A percentile compares a stretch with the other conserved stretches of the same genome.
phyloP scores from a whole-genome alignment of 2,113 vertebrate genomes.

The Corynorhinus townsendii region DNA sequence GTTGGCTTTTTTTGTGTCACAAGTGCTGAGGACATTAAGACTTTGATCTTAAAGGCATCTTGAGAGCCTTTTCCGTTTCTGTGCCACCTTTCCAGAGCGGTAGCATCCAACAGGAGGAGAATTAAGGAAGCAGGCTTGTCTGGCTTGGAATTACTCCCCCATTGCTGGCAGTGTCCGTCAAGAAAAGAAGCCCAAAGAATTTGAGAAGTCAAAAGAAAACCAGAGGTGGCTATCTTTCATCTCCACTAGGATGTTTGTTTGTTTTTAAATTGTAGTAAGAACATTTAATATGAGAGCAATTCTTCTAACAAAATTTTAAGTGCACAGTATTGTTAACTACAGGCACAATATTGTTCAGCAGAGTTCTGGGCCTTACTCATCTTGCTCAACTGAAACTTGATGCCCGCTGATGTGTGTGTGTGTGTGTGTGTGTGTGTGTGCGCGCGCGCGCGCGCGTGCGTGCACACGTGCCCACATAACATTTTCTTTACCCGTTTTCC shows the following conservation, averaged over 20 bases:
- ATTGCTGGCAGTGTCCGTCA: not conserved
- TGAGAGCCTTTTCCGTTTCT: not conserved
- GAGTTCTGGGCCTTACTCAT: not conserved
- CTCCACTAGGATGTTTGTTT: not conserved
- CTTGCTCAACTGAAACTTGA: not conserved
- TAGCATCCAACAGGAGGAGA: not conserved
- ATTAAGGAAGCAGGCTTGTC: not conserved
- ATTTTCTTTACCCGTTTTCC: not conserved
- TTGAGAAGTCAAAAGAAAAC: not conserved
- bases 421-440: no score
- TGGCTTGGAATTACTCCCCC: not conserved
- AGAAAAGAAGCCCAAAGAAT: slow-evolving; percentile 13
- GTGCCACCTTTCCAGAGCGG: not conserved
- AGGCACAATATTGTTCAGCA: not conserved
- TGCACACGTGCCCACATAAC: no score
- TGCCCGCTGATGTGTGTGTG: not conserved
- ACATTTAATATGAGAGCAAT: not conserved
- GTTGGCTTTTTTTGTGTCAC: not conserved
- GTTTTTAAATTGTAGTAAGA: not conserved
- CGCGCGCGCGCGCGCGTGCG: no score
- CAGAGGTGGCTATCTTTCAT: not conserved
- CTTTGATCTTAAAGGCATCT: not conserved
- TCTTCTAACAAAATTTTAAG: not conserved
- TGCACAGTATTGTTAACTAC: not conserved
- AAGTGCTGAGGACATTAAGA: not conserved